Conservation (phyloP, 37 sponge, comb jelly and placozoan genomes). For the Corticium candelabrum region DNA sequence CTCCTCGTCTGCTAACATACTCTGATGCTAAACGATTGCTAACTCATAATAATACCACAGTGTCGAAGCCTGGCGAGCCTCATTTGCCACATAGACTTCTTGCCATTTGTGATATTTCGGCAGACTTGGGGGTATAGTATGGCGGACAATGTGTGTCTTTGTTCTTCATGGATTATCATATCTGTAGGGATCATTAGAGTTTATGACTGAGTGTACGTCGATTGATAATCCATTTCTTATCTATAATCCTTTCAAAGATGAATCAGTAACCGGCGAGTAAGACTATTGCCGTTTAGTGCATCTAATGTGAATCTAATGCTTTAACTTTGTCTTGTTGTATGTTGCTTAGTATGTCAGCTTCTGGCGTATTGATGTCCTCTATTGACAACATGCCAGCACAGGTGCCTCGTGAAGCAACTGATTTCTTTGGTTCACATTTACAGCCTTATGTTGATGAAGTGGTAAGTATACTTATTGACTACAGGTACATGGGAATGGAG, state of each 20-base stretch:
- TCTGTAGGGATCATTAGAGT: constrained; percentile 83
- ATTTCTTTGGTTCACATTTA: constrained; percentile 68
- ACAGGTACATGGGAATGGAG: no score
- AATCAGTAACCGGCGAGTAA: constrained; percentile 14
- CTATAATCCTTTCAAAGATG: constrained; percentile 62
- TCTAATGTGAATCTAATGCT: not conserved
- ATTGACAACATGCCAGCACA: constrained; percentile 94
- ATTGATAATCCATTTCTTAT: constrained; percentile 69
- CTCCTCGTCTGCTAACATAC: constrained; percentile 49
- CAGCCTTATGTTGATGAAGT: constrained; percentile 53
- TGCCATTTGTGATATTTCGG: constrained; percentile 78
- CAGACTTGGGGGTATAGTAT: constrained; percentile 43
- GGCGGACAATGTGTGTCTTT: not conserved
- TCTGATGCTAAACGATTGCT: not conserved
- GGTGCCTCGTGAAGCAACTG: constrained; percentile 84
- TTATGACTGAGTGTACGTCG: constrained; percentile 47
- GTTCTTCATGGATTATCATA: not conserved
- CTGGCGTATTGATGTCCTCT: constrained; percentile 57
- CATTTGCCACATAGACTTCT: constrained; percentile 76
- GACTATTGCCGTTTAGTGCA: not conserved
- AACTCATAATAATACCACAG: constrained; percentile 3
- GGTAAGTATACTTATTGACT: constrained; percentile 35
- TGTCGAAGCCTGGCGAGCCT: constrained; percentile 39
- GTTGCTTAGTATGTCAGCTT: constrained; percentile 39
- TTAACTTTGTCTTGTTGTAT: not conserved